Conservation (phyloP, 2,797 vertebrate species). For the Oceanodroma leucorhoa region DNA sequence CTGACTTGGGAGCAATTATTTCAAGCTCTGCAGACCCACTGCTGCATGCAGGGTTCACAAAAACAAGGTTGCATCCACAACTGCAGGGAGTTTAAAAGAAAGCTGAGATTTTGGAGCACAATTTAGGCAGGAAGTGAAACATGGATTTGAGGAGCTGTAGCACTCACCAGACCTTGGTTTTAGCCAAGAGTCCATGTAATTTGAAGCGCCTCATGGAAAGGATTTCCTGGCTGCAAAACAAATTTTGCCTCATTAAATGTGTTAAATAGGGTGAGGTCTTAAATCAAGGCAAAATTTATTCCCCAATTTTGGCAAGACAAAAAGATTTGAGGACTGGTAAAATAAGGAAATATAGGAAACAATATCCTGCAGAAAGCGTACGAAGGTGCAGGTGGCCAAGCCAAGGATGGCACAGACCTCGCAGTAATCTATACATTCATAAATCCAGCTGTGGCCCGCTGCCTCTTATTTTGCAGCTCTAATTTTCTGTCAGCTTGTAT, state of each 20-base stretch:
- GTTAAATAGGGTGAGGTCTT: neutral
- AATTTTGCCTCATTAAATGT: neutral
- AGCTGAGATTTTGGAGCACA: neutral
- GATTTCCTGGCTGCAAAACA: neutral
- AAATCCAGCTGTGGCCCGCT: neutral
- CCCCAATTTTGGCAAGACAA: neutral
- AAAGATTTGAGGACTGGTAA: neutral
- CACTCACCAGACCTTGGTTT: neutral
- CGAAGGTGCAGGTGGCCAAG: neutral
- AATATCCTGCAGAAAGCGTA: neutral
- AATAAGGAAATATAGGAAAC: neutral
- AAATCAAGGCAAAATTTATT: constrained; percentile 14
- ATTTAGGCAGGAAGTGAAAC: neutral
- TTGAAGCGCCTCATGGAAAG: neutral
- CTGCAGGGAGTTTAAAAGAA: neutral
- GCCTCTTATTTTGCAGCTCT: neutral
- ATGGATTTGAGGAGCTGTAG: neutral
- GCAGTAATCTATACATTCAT: fast-evolving
- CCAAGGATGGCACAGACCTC: neutral
- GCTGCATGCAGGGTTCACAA: neutral
- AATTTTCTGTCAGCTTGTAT: neutral
- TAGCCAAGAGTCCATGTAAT: neutral
- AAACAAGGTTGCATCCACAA: neutral
- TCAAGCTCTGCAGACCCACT: neutral
- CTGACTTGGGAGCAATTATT: neutral